Evolutionary conservation across 2,888 invertebrate species (phyloP).

Genomic region (Acronicta alni): DNA sequence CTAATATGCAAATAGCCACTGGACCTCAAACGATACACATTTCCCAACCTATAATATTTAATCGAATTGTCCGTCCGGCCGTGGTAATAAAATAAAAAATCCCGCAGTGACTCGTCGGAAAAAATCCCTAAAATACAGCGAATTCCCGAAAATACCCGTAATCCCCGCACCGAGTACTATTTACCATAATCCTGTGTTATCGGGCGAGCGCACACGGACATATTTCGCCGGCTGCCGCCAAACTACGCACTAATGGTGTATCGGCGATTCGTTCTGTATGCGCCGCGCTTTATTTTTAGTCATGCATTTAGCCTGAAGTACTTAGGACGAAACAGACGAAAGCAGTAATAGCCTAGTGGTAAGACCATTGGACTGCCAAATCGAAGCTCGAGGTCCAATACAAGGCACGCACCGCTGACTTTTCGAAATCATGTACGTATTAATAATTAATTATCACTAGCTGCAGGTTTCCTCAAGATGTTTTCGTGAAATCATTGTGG

Average conservation of each 20-base stretch:
- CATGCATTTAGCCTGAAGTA: neutral
- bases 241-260: slow-evolving; percentile 51
- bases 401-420: too few species aligned
- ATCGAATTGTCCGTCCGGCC: neutral
- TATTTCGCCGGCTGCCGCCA: slow-evolving; percentile 61
- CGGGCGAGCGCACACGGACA: slow-evolving; percentile 70
- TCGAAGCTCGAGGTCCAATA: too few species aligned
- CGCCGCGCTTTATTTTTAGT: slow-evolving; percentile 23
- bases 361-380: too few species aligned
- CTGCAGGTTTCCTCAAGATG: too few species aligned
- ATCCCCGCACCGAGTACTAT: slow-evolving; percentile 70
- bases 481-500: too few species aligned
- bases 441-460: too few species aligned
- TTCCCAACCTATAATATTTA: too few species aligned
- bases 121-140: slow-evolving; percentile 73
- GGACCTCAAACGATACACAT: neutral
- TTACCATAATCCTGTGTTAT: slow-evolving; percentile 78
- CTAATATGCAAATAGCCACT: neutral
- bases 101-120: slow-evolving; percentile 56
- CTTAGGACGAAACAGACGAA: too few species aligned
- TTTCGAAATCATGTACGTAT: too few species aligned
- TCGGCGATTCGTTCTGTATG: slow-evolving; percentile 38
- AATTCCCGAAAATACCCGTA: slow-evolving; percentile 72
- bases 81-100: slow-evolving; percentile 13
- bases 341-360: too few species aligned